Conservation (phyloP, 2,797 vertebrate genomes). For the Halcyon badia region DNA sequence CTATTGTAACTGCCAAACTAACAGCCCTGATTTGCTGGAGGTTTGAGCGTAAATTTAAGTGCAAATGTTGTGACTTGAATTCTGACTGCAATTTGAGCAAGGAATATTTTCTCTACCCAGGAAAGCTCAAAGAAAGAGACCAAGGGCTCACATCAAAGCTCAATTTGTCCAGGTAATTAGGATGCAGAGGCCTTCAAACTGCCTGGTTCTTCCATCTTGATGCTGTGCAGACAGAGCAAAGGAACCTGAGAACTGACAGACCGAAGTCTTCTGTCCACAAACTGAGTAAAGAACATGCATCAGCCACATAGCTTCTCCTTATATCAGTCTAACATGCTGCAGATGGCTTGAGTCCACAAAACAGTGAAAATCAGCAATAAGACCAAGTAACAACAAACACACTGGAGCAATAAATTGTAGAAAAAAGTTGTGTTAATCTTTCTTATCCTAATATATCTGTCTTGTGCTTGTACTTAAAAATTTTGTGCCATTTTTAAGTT, state of each 20-base stretch:
- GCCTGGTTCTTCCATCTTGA: not conserved
- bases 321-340: rapidly evolving
- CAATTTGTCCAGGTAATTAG: not conserved
- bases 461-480: not conserved
- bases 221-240: not conserved
- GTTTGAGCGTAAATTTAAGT: not conserved
- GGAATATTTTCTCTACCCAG: not conserved
- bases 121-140: not conserved
- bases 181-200: not conserved
- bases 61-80: not conserved
- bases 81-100: not conserved
- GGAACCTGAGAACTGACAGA: not conserved
- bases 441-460: not conserved
- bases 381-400: not conserved
- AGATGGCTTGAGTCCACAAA: not conserved
- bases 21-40: not conserved
- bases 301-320: not conserved
- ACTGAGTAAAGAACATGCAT: not conserved
- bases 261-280: not conserved
- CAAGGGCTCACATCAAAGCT: not conserved
- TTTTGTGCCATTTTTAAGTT: not conserved
- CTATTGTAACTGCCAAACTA: not conserved
- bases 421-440: not conserved
- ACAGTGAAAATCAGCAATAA: not conserved
- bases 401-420: not conserved